Evolutionary conservation across 2,797 vertebrate genomes (phyloP), one percentile per base, ranked within the genome.

Genomic region (Aselliscus stoliczkanus): DNA sequence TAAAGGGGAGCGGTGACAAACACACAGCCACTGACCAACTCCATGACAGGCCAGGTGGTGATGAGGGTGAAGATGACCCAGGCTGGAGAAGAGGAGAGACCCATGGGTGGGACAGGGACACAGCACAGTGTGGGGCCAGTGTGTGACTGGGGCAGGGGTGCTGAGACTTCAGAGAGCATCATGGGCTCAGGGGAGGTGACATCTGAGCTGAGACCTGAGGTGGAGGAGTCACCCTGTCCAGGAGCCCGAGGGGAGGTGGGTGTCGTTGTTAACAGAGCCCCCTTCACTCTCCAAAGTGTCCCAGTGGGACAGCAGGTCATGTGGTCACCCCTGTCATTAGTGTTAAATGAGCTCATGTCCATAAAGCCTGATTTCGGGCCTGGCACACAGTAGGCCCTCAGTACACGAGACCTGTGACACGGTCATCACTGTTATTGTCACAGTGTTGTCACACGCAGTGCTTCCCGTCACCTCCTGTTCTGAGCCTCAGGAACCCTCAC

Each of bases 201-300:
- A 47, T 8, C 39, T 52, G 70, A 54, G 34, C 44, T 77, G 54
- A 70, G 34, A 52, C 39, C 9, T 31, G 34, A 73, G 14, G n/a
- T 56, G 31, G 11, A 62, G 58, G 39, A 62, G 11, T 27, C 44
- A 2, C 4, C 31, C 54, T 87, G 17, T 54, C 29, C 69, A 11
- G 67, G 21, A 31, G 5, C 21, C 58, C 0, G 0, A 47, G 39
- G 29, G 0, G 0, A 20, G 44, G 3, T 1, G 31, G 50, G 21
- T 7, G 25, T 75, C 60, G 0, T 52, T 72, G 5, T 9, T 3
- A 37, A 50, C 56, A 34, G 64, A 1, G 39, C 23, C n/a, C 13
- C 39, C 7, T 64, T 31, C 39, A 15, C 47, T 47, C 65, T 88
- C 27, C 17, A 0, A 42, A 90, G 39, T 18, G 23, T 2, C n/a